These are phyloP conservation scores for Quadroppia sp. DNA, from an alignment of 2,888 invertebrate genomes.

Conservation along the genomic window DNA sequence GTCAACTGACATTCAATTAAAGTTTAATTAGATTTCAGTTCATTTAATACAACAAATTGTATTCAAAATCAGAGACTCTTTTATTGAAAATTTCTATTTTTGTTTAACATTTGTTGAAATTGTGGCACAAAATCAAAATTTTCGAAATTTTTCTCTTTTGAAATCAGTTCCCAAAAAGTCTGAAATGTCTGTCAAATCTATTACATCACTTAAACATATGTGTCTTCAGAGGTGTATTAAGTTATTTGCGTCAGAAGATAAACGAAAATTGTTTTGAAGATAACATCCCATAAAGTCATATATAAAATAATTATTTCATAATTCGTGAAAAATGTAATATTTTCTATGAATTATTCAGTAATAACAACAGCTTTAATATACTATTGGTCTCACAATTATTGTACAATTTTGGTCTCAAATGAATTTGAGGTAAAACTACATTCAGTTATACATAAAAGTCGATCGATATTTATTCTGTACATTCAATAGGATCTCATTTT, in stretches of 20 bases:
- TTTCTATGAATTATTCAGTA: neutral
- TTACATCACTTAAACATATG: constrained; percentile 1
- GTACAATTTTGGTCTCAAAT: neutral
- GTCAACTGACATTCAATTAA: too few relatives aligned
- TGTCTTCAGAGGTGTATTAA: neutral
- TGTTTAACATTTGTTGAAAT: neutral
- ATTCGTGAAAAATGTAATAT: neutral
- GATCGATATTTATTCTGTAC: neutral
- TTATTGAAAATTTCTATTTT: neutral
- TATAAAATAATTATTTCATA: neutral
- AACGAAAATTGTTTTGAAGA: neutral
- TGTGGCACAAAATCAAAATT: constrained; percentile 2
- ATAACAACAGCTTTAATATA: neutral
- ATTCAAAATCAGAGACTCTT: too few relatives aligned
- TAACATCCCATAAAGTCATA: neutral
- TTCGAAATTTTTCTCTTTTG: neutral
- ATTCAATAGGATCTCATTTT: too few relatives aligned
- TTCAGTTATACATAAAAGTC: neutral
- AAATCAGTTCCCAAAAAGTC: neutral
- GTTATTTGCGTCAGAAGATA: neutral
- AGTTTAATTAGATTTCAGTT: too few relatives aligned
- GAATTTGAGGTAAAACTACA: neutral
- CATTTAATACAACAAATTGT: too few relatives aligned
- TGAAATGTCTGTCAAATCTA: neutral
- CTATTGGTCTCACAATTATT: neutral